phyloP scores from a whole-genome alignment of 2,888 invertebrate species.

The Eumacrocentrus americanus region DNA sequence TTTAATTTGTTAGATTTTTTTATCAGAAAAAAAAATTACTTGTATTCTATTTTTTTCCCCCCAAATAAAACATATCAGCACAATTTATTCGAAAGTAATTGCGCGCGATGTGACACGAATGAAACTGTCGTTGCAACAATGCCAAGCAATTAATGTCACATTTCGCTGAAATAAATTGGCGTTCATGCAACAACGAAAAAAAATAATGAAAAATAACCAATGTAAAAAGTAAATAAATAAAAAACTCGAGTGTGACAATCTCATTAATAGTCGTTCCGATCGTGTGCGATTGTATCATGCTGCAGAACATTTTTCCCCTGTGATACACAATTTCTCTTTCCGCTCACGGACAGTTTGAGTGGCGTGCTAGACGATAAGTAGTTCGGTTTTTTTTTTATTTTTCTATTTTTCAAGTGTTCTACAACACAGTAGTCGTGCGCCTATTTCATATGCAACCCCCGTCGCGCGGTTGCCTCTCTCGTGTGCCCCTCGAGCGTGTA shows the following conservation, averaged over 20 bases:
- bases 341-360: conserved; percentile 31
- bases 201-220: conserved; percentile 5
- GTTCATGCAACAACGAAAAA: neutral
- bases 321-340: conserved; percentile 9
- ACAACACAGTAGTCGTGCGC: conserved; percentile 11
- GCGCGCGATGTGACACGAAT: neutral
- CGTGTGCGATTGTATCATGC: conserved; percentile 22
- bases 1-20: too few relatives aligned
- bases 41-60: too few relatives aligned
- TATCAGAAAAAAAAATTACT: too few relatives aligned
- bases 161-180: conserved; percentile 19
- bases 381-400: conserved; percentile 30
- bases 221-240: conserved; percentile 15
- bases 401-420: conserved; percentile 19
- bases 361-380: conserved; percentile 37
- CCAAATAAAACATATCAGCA: neutral
- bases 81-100: conserved; percentile 1
- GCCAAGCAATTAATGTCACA: conserved; percentile 24
- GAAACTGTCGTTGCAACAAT: conserved; percentile 8
- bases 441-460: conserved; percentile 27
- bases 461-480: conserved; percentile 17
- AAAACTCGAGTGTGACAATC: conserved; percentile 22
- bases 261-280: conserved; percentile 26
- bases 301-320: conserved; percentile 14
- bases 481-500: conserved; percentile 1